phyloP scores from a whole-genome alignment of 2,888 invertebrate genomes.

The Platycnemis pennipes region DNA sequence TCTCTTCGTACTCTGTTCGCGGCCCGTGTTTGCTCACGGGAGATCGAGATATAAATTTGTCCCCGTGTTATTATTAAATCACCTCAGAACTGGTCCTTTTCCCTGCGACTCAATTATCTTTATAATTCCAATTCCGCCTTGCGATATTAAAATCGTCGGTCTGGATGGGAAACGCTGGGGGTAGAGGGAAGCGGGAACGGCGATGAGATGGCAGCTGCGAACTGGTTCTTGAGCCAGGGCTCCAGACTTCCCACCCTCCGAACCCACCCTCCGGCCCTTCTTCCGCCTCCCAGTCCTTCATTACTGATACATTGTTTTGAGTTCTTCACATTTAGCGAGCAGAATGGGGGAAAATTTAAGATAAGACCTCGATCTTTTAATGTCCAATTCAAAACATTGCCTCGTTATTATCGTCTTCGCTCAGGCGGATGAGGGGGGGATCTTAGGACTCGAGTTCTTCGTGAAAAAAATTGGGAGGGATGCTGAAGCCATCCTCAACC shows the following conservation, averaged over 20 bases:
- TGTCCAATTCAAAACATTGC: constrained; percentile 36
- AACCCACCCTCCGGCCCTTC: neutral
- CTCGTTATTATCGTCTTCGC: constrained; percentile 39
- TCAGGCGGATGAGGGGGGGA: constrained; percentile 26
- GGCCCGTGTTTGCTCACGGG: constrained; percentile 12
- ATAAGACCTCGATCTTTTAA: constrained; percentile 39
- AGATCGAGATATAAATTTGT: constrained; percentile 41
- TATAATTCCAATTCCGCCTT: constrained; percentile 66
- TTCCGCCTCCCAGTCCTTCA: constrained; percentile 2
- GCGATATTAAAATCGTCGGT: constrained; percentile 64
- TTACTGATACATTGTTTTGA: constrained; percentile 46
- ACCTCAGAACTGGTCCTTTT: constrained; percentile 61
- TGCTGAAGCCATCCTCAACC: neutral
- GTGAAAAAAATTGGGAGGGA: neutral
- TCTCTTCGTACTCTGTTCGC: neutral
- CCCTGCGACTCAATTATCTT: constrained; percentile 67
- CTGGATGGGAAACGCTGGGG: constrained; percentile 39
- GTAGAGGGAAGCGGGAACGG: neutral
- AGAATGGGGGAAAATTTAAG: constrained; percentile 38
- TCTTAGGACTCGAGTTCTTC: neutral
- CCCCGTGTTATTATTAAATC: constrained; percentile 65
- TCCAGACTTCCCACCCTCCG: neutral
- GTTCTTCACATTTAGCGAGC: constrained; percentile 32
- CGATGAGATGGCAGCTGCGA: neutral
- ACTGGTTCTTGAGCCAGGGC: neutral